Percentiles rank a stretch among this genome's conserved stretches.
phyloP scores from a whole-genome alignment of 1,140 invertebrate species.

The Drosophila navojoa region DNA sequence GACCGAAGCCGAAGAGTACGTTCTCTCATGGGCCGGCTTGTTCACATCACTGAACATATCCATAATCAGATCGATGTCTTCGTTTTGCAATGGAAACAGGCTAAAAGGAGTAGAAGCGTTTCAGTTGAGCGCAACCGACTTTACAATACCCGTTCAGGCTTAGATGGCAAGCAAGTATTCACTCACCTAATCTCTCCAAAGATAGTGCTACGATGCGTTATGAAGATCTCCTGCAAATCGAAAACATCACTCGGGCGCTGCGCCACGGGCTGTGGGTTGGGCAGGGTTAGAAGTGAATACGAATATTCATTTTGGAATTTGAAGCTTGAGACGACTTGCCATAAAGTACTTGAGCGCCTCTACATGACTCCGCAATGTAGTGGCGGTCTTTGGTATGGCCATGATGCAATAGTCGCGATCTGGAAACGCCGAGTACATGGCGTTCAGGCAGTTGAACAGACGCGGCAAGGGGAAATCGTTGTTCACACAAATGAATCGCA shows the following conservation, averaged over 20 bases:
- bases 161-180: no score
- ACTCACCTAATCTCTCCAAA: slow-evolving; percentile 58
- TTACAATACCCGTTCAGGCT: no score
- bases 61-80: slow-evolving; percentile 24
- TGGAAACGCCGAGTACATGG: slow-evolving; percentile 67
- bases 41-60: not conserved
- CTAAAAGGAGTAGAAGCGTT: slow-evolving; percentile 5
- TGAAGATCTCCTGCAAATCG: slow-evolving; percentile 45
- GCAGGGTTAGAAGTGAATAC: not conserved
- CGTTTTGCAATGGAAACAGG: slow-evolving; percentile 41
- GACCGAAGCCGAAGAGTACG: not conserved
- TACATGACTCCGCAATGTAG: slow-evolving; percentile 5
- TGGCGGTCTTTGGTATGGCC: slow-evolving; percentile 9
- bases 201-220: slow-evolving; percentile 65
- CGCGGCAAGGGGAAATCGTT: slow-evolving; percentile 45
- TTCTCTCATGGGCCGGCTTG: no score
- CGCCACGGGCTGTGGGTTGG: slow-evolving; percentile 41
- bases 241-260: slow-evolving; percentile 32
- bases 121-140: no score
- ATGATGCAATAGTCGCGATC: slow-evolving; percentile 73
- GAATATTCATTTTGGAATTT: not conserved
- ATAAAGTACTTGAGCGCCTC: slow-evolving; percentile 68
- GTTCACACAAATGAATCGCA: slow-evolving; percentile 47
- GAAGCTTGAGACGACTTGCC: slow-evolving; percentile 17
- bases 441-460: slow-evolving; percentile 39